These are phyloP conservation scores for Lipophrys pholis DNA, from an alignment of 2,113 vertebrate genomes.

Conservation along the genomic window DNA sequence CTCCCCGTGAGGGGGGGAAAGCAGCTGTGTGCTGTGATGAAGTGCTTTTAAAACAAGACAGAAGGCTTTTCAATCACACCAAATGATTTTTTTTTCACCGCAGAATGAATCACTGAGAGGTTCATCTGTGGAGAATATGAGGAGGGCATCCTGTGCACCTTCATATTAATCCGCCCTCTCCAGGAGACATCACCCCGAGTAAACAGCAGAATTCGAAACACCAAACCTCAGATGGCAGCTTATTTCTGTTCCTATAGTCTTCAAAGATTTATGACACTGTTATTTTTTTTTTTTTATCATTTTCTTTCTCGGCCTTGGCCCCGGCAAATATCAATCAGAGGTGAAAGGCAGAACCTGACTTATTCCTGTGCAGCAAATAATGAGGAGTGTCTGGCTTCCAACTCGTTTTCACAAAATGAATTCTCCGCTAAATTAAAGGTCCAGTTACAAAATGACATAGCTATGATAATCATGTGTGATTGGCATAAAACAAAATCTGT, in stretches of 20 bases:
- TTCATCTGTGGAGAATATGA: background rate
- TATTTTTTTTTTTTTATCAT: slow-evolving; percentile 12
- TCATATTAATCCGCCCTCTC: background rate
- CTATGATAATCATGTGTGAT: background rate
- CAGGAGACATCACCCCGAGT: background rate
- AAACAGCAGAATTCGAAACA: background rate
- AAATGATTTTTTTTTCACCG: slow-evolving; percentile 38
- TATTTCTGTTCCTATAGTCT: slow-evolving; percentile 16
- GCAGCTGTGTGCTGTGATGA: background rate
- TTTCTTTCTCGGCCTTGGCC: slow-evolving; percentile 11
- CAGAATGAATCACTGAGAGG: slow-evolving; percentile 14
- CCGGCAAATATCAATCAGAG: slow-evolving; percentile 44
- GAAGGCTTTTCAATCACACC: slow-evolving; percentile 63
- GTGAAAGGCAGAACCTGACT: slow-evolving; percentile 33
- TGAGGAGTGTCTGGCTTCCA: slow-evolving; percentile 12
- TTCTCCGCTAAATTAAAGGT: background rate
- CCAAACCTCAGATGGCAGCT: background rate
- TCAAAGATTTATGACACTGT: slow-evolving; percentile 13
- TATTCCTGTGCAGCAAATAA: slow-evolving; percentile 39
- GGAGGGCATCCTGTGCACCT: background rate
- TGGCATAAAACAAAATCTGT: too few relatives aligned
- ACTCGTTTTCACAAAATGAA: background rate
- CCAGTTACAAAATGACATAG: background rate
- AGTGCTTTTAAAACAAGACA: slow-evolving; percentile 42
- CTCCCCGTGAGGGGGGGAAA: background rate